phyloP scores from a whole-genome alignment of 2,888 invertebrate species.

The Caenorhabditis parvicauda region DNA sequence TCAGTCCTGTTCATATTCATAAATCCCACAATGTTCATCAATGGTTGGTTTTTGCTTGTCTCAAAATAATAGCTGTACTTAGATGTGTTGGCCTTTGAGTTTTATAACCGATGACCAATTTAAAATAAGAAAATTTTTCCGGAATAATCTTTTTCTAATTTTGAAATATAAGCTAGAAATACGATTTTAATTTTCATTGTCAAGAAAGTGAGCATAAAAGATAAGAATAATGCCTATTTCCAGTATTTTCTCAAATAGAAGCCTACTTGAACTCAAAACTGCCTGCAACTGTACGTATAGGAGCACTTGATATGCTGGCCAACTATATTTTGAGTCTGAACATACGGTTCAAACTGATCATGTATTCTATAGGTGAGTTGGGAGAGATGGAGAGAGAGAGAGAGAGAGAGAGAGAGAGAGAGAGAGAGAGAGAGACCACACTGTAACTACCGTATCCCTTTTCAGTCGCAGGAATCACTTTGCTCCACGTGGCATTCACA shows the following conservation, averaged over 20 bases:
- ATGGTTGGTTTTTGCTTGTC: constrained; percentile 12
- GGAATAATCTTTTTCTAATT: no score
- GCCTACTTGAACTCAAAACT: constrained; percentile 21
- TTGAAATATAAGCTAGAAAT: neutral
- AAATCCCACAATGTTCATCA: constrained; percentile 45
- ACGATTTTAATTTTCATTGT: neutral
- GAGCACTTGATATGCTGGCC: constrained; percentile 9
- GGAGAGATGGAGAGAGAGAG: no score
- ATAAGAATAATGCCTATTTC: neutral
- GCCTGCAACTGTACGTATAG: constrained; percentile 17
- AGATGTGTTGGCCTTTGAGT: neutral
- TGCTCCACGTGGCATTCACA: constrained; percentile 38
- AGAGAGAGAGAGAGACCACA: no score
- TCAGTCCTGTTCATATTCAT: constrained; percentile 47
- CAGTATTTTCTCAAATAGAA: constrained; percentile 29
- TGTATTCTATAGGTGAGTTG: constrained; percentile 18
- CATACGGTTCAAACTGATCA: constrained; percentile 19
- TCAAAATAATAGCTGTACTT: neutral
- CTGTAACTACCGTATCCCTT: constrained; percentile 3
- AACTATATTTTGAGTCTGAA: constrained; percentile 9
- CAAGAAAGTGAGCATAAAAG: neutral
- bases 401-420: no score
- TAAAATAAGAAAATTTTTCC: no score
- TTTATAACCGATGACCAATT: no score
- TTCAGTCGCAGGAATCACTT: constrained; percentile 30